Evolutionary conservation across 2,888 invertebrate genomes (phyloP), one percentile per base, ranked within the genome.

Genomic region (Xylota segnis): DNA sequence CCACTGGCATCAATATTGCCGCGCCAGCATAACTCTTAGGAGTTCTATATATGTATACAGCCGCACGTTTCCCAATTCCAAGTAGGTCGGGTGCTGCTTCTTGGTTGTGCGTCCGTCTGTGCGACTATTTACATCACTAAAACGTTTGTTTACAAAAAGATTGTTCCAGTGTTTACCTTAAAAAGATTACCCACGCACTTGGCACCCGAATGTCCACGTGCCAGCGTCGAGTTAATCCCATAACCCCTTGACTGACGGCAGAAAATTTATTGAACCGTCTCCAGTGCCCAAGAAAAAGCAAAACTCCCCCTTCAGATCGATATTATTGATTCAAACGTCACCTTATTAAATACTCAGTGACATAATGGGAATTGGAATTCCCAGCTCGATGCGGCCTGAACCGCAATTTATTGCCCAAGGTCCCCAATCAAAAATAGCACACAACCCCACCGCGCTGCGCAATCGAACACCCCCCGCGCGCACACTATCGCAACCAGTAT

Each of bases 361-460:
- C 32, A 65, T 47, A 65, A 65, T 65, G 45, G 63, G 45, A 65
- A 34, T 47, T 65, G 47, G 45, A 65, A 50, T 34, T 50, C 45
- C 47, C 63, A 16, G 10, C 47, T n/a, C 18, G 7, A 47, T 45
- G 32, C 47, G 37, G 54, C 23, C 45, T 56, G 37, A 71, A 56
- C 70, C 37, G 47, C 63, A 58, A 78, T 71, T 78, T 78, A 71
- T 78, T 71, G 61, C 16, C 27, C 56, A 71, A 71, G 71, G 61
- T 61, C 61, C 10, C 14, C 63, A 47, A 29, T 63, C 61, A 45
- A 52, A 45, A 61, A 54, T 45, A 43, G 58, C 37, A 59, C 52
- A 14, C 52, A 14, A 5, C 27, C 61, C 27, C 61, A 3, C n/a
- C 6, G 58, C 6, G 10, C n/a, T 3, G 58, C 6, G 10, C 18